Evolutionary conservation across 53 echinoderm and acorn worm genomes (phyloP).

Genomic region (Paracentrotus lividus): DNA sequence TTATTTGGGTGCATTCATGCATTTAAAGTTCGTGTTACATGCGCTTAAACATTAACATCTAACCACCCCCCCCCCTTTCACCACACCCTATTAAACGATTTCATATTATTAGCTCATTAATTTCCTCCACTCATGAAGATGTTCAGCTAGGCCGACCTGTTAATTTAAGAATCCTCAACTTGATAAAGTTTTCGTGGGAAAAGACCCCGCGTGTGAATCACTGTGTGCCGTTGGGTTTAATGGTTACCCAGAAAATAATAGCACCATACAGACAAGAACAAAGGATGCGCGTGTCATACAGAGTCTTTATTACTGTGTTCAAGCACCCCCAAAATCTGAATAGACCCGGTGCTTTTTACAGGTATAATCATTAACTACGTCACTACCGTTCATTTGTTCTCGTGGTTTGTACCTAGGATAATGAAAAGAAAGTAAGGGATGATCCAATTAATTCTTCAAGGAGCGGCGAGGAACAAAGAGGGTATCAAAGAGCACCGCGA

Average conservation of each 20-base stretch:
- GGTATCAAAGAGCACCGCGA: conserved; percentile 52
- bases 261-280: conserved; percentile 42
- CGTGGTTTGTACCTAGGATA: not conserved
- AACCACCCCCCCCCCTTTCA: no score
- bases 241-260: conserved; percentile 59
- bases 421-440: conserved; percentile 20
- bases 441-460: conserved; percentile 67
- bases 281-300: conserved; percentile 46
- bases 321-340: conserved; percentile 17
- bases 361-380: conserved; percentile 72
- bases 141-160: not conserved
- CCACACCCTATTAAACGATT: no score
- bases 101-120: no score
- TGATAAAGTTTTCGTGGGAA: conserved; percentile 54
- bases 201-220: conserved; percentile 52
- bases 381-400: conserved; percentile 20
- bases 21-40: no score
- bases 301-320: not conserved
- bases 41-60: no score
- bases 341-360: not conserved
- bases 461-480: conserved; percentile 61
- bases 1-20: no score
- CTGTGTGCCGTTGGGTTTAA: conserved; percentile 38
- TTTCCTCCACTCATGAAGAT: no score
- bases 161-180: not conserved